Evolutionary conservation across 2,888 invertebrate genomes (phyloP), one percentile per base, ranked within the genome.

Genomic region (Bembecia ichneumoniformis): DNA sequence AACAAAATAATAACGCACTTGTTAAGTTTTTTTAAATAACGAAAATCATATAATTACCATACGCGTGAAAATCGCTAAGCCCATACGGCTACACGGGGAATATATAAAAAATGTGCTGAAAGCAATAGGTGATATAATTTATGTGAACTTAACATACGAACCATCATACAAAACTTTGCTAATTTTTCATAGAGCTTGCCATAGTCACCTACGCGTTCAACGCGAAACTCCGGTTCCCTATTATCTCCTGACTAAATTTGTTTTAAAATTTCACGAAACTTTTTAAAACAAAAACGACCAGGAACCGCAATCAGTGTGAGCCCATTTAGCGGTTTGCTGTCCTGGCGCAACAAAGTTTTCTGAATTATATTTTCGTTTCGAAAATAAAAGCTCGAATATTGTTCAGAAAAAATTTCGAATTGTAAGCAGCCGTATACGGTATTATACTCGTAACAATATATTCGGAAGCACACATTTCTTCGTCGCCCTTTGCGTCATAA

Each of bases 121-220:
- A 28, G 7, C 28, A 28, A 28, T 28, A 28, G n/a, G n/a, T n/a
- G n/a, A 7, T 20, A 20, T 20, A 28, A 28, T 28, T 28, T 28
- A 28, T 28, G 28, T 28, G 28, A 28, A 28, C 28, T 9, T 28
- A 28, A 28, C 28, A 28, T 9, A 58, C 62, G 61, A 58, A 40
- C 13, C 54, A 60, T 55, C 59, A 61, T 63, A 64, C 64, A 68
- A 69, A 86, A 86, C 82, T 86, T 84, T 82, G 70, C 70, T 70
- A 82, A 79, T 84, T 84, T 82, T 83, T 86, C 82, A 84, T 70
- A 52, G 67, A 66, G 77, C 74, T 74, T 82, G 84, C n/a, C 28
- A 28, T 28, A 9, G 40, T 81, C 86, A 84, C 63, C 77, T 78
- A 72, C 86, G 82, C 78, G 77, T 72, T 69, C 75, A 71, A 77